Percentiles rank a stretch among this genome's conserved stretches.
Conservation (phyloP, 35 echinoderm and acorn worm genomes). For the Strongylocentrotus purpuratus region DNA sequence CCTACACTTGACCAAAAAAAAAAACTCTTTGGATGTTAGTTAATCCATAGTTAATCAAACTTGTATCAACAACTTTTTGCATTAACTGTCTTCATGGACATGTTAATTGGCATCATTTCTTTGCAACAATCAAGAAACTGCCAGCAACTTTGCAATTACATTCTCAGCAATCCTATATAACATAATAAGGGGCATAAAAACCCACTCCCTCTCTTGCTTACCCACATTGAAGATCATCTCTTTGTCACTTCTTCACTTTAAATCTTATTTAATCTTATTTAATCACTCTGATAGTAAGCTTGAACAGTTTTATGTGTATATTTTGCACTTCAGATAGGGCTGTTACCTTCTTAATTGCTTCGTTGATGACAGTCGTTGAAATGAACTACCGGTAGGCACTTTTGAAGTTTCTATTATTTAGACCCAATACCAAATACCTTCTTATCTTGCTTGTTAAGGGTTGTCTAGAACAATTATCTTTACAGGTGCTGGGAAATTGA, state of each 20-base stretch:
- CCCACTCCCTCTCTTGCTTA: neutral
- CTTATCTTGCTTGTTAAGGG: neutral
- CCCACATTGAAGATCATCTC: no score
- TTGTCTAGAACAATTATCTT: neutral
- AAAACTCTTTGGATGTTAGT: no score
- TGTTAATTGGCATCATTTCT: neutral
- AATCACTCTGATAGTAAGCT: neutral
- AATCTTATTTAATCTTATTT: neutral
- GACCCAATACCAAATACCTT: neutral
- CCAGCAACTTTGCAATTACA: neutral
- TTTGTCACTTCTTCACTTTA: no score
- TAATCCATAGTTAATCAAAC: no score
- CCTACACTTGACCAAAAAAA: no score
- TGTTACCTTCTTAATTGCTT: neutral
- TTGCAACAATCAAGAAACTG: neutral
- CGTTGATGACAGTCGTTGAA: neutral
- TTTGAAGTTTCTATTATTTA: constrained; percentile 5
- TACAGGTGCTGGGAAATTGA: neutral
- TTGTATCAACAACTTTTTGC: no score
- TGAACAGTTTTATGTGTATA: neutral
- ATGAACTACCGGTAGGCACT: neutral
- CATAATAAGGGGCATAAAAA: neutral
- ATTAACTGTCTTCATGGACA: neutral
- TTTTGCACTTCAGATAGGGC: neutral
- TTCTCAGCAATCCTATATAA: neutral